Conservation (phyloP, 2,113 vertebrate species). For the Sarotherodon lohbergeri region DNA sequence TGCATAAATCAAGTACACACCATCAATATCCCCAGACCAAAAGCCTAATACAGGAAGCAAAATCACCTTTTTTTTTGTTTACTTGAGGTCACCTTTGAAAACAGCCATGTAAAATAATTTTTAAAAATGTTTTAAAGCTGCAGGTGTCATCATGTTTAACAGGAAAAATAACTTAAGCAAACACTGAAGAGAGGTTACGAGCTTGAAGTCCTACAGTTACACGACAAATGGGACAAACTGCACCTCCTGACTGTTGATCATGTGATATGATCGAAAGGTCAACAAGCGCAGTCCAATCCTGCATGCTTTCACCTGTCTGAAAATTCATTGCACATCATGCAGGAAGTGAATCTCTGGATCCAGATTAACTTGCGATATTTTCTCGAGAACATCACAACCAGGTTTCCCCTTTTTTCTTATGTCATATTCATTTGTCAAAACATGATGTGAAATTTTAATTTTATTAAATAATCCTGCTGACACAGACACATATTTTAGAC, state of each 20-base stretch:
- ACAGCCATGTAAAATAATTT: background rate
- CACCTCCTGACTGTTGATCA: background rate
- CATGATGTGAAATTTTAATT: background rate
- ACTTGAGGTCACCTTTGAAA: background rate
- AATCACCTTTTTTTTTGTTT: background rate
- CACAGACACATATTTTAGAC: background rate
- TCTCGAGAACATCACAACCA: background rate
- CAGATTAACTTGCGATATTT: background rate
- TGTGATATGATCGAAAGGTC: background rate
- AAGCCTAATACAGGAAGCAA: background rate
- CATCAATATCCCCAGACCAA: background rate
- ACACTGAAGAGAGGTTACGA: background rate
- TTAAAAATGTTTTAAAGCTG: background rate
- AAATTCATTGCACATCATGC: background rate
- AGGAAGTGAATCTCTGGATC: background rate
- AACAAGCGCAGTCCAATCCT: background rate
- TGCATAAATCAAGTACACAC: background rate
- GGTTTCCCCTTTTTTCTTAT: background rate
- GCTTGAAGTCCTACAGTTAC: background rate
- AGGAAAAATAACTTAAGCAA: background rate
- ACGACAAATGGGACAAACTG: background rate
- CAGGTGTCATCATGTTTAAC: background rate
- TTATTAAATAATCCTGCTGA: background rate
- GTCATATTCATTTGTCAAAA: background rate
- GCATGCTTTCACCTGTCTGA: background rate